A percentile compares a stretch with the other conserved stretches of the same genome.
Evolutionary conservation across 1,140 invertebrate genomes (phyloP).

Genomic region (Ceratina australensis): DNA sequence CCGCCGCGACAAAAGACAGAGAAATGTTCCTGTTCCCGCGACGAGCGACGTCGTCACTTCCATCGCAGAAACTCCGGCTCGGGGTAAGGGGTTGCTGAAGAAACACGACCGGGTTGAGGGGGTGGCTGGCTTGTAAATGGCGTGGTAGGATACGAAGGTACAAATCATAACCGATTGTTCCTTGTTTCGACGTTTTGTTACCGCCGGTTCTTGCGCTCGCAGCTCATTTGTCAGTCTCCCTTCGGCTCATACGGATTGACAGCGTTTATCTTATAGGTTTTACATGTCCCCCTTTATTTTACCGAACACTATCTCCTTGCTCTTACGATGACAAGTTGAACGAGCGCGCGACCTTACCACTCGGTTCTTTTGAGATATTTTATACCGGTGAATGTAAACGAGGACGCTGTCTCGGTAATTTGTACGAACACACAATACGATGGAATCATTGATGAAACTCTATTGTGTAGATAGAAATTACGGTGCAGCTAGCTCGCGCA

Average conservation of each 20-base stretch:
- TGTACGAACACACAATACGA: too few relatives aligned
- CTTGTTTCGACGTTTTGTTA: constrained; percentile 65
- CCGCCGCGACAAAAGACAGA: constrained; percentile 51
- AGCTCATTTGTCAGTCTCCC: constrained; percentile 53
- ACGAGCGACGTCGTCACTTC: constrained; percentile 21
- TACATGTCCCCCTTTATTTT: neutral
- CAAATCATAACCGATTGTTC: constrained; percentile 67
- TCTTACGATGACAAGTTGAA: constrained; percentile 29
- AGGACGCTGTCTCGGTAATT: too few relatives aligned
- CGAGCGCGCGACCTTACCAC: too few relatives aligned
- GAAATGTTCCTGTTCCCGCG: constrained; percentile 50
- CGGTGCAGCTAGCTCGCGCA: too few relatives aligned
- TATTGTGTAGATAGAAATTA: too few relatives aligned
- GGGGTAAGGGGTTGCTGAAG: neutral
- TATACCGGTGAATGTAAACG: too few relatives aligned
- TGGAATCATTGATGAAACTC: too few relatives aligned
- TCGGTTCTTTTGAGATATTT: too few relatives aligned
- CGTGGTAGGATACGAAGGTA: constrained; percentile 31
- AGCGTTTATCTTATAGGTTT: constrained; percentile 8
- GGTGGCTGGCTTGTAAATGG: constrained; percentile 18
- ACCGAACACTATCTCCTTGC: neutral
- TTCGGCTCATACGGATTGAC: constrained; percentile 26
- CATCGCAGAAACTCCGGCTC: neutral
- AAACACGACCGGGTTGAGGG: constrained; percentile 3
- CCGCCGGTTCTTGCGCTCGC: constrained; percentile 49